Percentiles rank a stretch among this genome's conserved stretches.
These are phyloP conservation scores for Oxyruncus cristatus DNA, from an alignment of 2,113 vertebrate genomes.

Conservation along the genomic window DNA sequence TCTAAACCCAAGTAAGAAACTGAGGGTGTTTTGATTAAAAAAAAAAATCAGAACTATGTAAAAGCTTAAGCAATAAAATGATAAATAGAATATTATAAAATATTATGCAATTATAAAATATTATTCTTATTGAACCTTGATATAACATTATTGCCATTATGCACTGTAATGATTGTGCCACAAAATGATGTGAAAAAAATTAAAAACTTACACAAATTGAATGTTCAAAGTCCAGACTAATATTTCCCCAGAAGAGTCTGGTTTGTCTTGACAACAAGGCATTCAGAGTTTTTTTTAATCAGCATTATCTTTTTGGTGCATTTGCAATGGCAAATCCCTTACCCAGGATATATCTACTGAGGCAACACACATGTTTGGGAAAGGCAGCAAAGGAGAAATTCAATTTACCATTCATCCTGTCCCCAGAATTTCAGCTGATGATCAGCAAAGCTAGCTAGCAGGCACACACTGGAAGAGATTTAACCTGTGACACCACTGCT, in stretches of 20 bases:
- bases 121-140: background rate
- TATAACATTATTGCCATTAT: background rate
- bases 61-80: background rate
- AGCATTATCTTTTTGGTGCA: background rate
- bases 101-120: background rate
- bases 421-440: background rate
- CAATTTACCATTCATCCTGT: background rate
- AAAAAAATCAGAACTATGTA: background rate
- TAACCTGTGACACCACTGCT: slow-evolving; percentile 11
- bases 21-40: background rate
- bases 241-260: background rate
- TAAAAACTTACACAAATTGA: background rate
- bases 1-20: background rate
- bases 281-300: background rate
- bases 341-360: background rate
- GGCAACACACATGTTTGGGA: background rate
- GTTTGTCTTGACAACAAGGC: background rate
- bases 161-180: background rate
- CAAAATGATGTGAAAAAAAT: background rate
- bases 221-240: background rate
- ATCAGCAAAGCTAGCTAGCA: background rate
- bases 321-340: background rate
- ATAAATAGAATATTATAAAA: background rate
- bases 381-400: background rate
- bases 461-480: background rate